Base-by-base conservation (phyloP, 2,888 invertebrate species). In the Nymphalis c-album region DNA sequence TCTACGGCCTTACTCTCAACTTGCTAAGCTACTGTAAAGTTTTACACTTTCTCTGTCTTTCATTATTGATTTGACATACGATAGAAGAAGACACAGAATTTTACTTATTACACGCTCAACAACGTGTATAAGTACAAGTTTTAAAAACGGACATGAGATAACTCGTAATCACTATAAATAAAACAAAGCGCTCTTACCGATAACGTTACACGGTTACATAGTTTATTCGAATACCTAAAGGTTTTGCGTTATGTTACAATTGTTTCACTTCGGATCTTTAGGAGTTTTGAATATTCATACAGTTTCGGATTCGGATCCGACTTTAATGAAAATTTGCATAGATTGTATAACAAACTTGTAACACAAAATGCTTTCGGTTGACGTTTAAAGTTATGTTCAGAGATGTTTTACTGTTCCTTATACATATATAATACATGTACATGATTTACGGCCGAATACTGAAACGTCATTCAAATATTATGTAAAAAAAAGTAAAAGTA, bases 271-370 rank as follows among this genome's bases (percentile, higher is more conserved):
- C 51, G 53, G 26, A 55, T 64, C 59, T 53, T n/a, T 46, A 50
- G n/a, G 62, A 60, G 53, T 60, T 73, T 75, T 74, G 74, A 73
- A 73, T 74, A 72, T 70, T 71, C 71, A 71, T 71, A 69, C 31
- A 17, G 26, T 55, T 51, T 55, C 65, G 69, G 67, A 71, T 66
- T 58, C 46, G 53, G 60, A 70, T 63, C 51, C 59, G 13, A 69
- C 63, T 73, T 72, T 71, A 72, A 72, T 69, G 73, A 62, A 70
- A 71, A 74, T 72, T 71, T 73, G 69, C 72, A 72, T 73, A 70
- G 73, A 72, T 70, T 72, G 73, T 67, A 59, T 68, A 69, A 60
- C 63, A 65, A 65, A 66, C 51, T 64, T 55, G 55, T 55, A n/a
- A 31, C 8, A 55, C 55, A n/a, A 35, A 55, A 10, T 55, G 55